Evolutionary conservation across 2,888 invertebrate species (phyloP).

Genomic region (Cerceris rybyensis): DNA sequence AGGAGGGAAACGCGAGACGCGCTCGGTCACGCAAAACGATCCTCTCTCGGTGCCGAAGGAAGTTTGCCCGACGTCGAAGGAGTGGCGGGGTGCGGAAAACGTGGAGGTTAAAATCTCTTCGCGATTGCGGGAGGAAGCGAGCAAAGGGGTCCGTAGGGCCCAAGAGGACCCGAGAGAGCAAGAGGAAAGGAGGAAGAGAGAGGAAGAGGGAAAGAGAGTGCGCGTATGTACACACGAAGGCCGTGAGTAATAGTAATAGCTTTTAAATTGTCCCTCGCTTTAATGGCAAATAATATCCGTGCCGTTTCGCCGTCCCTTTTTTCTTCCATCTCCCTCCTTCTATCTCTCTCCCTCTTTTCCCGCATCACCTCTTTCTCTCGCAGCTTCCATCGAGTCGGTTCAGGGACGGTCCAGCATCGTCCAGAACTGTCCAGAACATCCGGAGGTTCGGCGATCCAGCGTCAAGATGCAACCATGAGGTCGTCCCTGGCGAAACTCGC

Average conservation of each 20-base stretch:
- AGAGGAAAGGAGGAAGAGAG: background rate
- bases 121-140: conserved; percentile 45
- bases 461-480: conserved; percentile 50
- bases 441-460: conserved; percentile 22
- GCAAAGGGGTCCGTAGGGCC: conserved; percentile 16
- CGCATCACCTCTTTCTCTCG: conserved; percentile 30
- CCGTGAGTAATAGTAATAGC: conserved; percentile 79
- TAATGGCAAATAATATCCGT: conserved; percentile 79
- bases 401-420: conserved; percentile 34
- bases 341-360: conserved; percentile 34
- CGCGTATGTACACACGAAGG: conserved; percentile 57
- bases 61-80: conserved; percentile 4
- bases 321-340: conserved; percentile 36
- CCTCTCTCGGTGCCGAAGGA: conserved; percentile 30
- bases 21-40: conserved; percentile 66
- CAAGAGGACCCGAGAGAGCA: background rate
- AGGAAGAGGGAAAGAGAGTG: background rate
- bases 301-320: conserved; percentile 65
- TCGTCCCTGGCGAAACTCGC: conserved; percentile 28
- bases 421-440: conserved; percentile 37
- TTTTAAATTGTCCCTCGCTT: conserved; percentile 80
- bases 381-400: conserved; percentile 16
- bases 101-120: conserved; percentile 35
- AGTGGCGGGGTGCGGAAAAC: conserved; percentile 7
- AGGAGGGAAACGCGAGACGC: conserved; percentile 30